A percentile compares a stretch with the other conserved stretches of the same genome.
Conservation (phyloP, 2,888 invertebrate species). For the Drosophila setosimentum region DNA sequence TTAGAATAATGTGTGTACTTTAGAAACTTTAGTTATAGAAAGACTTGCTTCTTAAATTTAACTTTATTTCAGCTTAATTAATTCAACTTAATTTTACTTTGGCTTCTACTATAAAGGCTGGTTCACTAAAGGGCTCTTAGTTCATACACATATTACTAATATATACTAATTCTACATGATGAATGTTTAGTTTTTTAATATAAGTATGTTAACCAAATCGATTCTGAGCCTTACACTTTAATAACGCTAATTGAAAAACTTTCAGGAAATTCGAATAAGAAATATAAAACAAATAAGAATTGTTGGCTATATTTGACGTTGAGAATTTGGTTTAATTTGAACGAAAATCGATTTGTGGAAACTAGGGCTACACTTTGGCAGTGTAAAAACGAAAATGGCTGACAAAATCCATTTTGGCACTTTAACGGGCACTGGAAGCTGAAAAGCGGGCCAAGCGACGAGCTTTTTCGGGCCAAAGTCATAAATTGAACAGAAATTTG, state of each 20-base stretch:
- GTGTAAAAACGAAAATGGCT: slow-evolving; percentile 48
- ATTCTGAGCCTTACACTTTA: neutral
- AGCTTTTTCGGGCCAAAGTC: slow-evolving; percentile 71
- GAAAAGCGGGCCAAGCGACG: slow-evolving; percentile 40
- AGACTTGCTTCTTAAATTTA: too few species aligned
- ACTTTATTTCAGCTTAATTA: too few species aligned
- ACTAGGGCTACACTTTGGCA: slow-evolving; percentile 11
- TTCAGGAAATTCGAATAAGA: neutral
- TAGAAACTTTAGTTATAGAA: neutral
- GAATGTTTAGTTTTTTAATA: neutral
- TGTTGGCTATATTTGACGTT: neutral
- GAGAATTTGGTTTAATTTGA: slow-evolving; percentile 3
- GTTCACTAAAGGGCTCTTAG: too few species aligned
- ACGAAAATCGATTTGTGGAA: slow-evolving; percentile 21
- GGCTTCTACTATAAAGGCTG: too few species aligned
- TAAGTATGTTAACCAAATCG: neutral
- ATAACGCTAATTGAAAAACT: neutral
- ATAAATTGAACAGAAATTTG: slow-evolving; percentile 65
- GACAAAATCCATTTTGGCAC: slow-evolving; percentile 56
- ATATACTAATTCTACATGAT: neutral
- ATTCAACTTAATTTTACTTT: too few species aligned
- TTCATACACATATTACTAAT: too few species aligned
- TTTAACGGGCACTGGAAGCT: slow-evolving; percentile 54
- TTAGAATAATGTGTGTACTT: too few species aligned
- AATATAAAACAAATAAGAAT: neutral